phyloP scores from a whole-genome alignment of 2,113 vertebrate genomes.

The Bujurquina vittata region DNA sequence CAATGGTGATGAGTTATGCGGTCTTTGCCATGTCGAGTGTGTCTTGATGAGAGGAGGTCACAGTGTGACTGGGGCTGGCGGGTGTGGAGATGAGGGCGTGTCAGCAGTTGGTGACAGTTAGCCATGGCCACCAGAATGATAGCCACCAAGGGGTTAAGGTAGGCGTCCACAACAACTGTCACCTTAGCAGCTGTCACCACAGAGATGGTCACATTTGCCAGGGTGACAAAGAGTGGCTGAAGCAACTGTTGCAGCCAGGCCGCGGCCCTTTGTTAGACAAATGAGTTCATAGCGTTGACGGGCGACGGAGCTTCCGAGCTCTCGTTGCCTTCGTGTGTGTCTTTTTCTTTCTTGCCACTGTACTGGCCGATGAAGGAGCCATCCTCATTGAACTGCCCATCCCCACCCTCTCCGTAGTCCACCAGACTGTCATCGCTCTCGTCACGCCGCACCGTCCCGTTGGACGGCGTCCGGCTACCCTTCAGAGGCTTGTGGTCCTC shows the following conservation, averaged over 20 bases:
- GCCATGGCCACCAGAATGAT: slow-evolving; percentile 46
- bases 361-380: slow-evolving; percentile 98
- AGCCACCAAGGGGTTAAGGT: slow-evolving; percentile 34
- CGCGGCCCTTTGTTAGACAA: slow-evolving; percentile 82
- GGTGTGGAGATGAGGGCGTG: slow-evolving; percentile 54
- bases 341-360: slow-evolving; percentile 97
- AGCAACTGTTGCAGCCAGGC: slow-evolving; percentile 10
- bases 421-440: slow-evolving; percentile 97
- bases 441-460: slow-evolving; percentile 96
- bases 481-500: slow-evolving; percentile 98
- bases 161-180: slow-evolving; percentile 48
- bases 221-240: slow-evolving; percentile 54
- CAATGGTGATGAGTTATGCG: slow-evolving; percentile 2
- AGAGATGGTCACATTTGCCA: slow-evolving; percentile 59
- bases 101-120: slow-evolving; percentile 60
- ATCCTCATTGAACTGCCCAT: slow-evolving; percentile 98
- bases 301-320: slow-evolving; percentile 97
- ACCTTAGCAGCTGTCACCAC: slow-evolving; percentile 62
- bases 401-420: slow-evolving; percentile 97
- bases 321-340: slow-evolving; percentile 96
- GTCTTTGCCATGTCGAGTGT: slow-evolving; percentile 16
- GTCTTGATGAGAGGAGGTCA: slow-evolving; percentile 56
- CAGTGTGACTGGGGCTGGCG: slow-evolving; percentile 62
- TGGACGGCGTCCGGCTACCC: slow-evolving; percentile 95
- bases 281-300: slow-evolving; percentile 98